Percentiles rank a stretch among this genome's conserved stretches.
phyloP scores from a whole-genome alignment of 2,113 vertebrate genomes.

The Lanius ludovicianus region DNA sequence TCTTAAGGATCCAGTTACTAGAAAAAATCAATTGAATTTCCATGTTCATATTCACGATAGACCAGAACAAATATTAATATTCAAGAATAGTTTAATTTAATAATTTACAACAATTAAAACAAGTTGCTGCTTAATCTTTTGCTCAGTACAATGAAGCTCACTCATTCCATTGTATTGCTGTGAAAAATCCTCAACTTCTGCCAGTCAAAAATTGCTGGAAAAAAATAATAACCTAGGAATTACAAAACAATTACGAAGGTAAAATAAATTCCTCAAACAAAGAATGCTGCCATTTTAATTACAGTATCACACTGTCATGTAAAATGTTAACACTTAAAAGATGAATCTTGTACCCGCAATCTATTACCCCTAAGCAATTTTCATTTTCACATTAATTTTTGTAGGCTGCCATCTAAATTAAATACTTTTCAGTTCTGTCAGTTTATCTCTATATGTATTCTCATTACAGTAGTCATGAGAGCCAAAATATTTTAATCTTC shows the following conservation, averaged over 20 bases:
- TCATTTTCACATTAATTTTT: slow-evolving; percentile 50
- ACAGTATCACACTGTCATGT: not conserved
- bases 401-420: slow-evolving; percentile 46
- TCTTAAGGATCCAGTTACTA: slow-evolving; percentile 33
- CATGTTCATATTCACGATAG: not conserved
- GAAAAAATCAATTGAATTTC: slow-evolving; percentile 39
- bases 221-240: not conserved
- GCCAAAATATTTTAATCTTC: slow-evolving; percentile 46
- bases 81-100: not conserved
- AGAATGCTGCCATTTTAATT: slow-evolving; percentile 27
- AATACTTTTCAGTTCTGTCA: slow-evolving; percentile 33
- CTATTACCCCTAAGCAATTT: slow-evolving; percentile 25
- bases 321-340: slow-evolving; percentile 45
- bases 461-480: slow-evolving; percentile 26
- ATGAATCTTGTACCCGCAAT: slow-evolving; percentile 12
- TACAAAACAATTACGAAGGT: not conserved
- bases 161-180: not conserved
- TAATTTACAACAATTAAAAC: slow-evolving; percentile 10
- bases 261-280: slow-evolving; percentile 45
- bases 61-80: slow-evolving; percentile 36
- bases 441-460: slow-evolving; percentile 6
- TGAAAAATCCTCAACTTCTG: not conserved
- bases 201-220: not conserved
- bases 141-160: not conserved
- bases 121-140: slow-evolving; percentile 32